These are phyloP conservation scores for Sorex fumeus DNA, from an alignment of 2,113 vertebrate species.

Conservation along the genomic window DNA sequence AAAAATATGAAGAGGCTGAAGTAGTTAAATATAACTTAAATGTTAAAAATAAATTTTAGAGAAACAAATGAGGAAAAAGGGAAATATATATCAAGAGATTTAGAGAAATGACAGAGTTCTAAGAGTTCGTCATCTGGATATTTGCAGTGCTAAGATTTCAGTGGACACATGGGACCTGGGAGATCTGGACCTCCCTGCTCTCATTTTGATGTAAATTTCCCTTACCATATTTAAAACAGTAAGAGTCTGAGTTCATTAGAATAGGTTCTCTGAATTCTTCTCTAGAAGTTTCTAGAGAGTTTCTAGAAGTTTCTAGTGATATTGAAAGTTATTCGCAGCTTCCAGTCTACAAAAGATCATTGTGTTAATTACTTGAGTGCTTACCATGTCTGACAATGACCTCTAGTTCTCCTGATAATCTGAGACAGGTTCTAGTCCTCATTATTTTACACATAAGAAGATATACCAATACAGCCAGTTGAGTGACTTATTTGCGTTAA, in stretches of 20 bases:
- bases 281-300: neutral
- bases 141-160: neutral
- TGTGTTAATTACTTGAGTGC: too few species aligned
- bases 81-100: neutral
- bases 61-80: neutral
- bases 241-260: neutral
- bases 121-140: neutral
- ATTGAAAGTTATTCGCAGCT: too few species aligned
- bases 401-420: too few species aligned
- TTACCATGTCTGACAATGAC: too few species aligned
- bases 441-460: too few species aligned
- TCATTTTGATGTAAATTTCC: constrained; percentile 40
- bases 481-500: too few species aligned
- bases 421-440: too few species aligned
- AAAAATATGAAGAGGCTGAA: neutral
- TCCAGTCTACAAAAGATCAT: too few species aligned
- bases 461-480: too few species aligned
- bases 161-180: neutral
- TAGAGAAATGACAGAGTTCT: neutral
- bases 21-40: neutral
- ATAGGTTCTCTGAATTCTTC: accelerated
- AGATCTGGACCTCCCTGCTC: neutral
- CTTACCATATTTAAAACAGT: neutral
- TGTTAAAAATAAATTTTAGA: neutral
- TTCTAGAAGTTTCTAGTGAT: too few species aligned